Percentiles rank a stretch among this genome's conserved stretches.
phyloP scores from a whole-genome alignment of 2,888 invertebrate species.

The Caradrina clavipalpis region DNA sequence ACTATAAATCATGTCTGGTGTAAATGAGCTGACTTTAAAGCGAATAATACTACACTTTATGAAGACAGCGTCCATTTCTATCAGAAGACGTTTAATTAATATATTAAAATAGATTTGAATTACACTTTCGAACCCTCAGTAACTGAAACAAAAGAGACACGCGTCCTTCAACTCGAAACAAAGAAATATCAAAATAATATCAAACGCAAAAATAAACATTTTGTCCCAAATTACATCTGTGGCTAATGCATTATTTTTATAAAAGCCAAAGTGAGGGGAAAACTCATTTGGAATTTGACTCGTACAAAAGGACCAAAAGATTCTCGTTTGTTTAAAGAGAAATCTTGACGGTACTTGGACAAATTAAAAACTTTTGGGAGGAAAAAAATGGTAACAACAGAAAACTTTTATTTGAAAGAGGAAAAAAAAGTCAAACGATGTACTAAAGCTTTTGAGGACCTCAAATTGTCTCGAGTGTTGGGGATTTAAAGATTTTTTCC shows the following conservation, averaged over 20 bases:
- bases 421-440: slow-evolving; percentile 62
- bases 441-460: slow-evolving; percentile 58
- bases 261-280: slow-evolving; percentile 61
- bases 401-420: slow-evolving; percentile 61
- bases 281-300: slow-evolving; percentile 65
- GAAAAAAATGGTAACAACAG: slow-evolving; percentile 60
- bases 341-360: slow-evolving; percentile 67
- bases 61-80: slow-evolving; percentile 13
- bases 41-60: slow-evolving; percentile 20
- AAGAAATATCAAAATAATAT: slow-evolving; percentile 43
- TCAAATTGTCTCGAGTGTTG: slow-evolving; percentile 62
- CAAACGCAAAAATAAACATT: slow-evolving; percentile 56
- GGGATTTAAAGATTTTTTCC: slow-evolving; percentile 45
- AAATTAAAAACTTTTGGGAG: slow-evolving; percentile 65
- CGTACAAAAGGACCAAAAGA: slow-evolving; percentile 57
- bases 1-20: slow-evolving; percentile 33
- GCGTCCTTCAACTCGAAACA: slow-evolving; percentile 19
- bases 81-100: slow-evolving; percentile 12
- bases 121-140: neutral
- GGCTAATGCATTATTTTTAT: slow-evolving; percentile 64
- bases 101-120: neutral
- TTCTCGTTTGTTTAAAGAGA: slow-evolving; percentile 65
- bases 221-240: slow-evolving; percentile 51
- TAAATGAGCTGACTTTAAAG: slow-evolving; percentile 26
- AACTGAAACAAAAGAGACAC: slow-evolving; percentile 10